Evolutionary conservation across 2,797 vertebrate species (phyloP), one percentile per base, ranked within the genome.

Genomic region (Argentina silus): DNA sequence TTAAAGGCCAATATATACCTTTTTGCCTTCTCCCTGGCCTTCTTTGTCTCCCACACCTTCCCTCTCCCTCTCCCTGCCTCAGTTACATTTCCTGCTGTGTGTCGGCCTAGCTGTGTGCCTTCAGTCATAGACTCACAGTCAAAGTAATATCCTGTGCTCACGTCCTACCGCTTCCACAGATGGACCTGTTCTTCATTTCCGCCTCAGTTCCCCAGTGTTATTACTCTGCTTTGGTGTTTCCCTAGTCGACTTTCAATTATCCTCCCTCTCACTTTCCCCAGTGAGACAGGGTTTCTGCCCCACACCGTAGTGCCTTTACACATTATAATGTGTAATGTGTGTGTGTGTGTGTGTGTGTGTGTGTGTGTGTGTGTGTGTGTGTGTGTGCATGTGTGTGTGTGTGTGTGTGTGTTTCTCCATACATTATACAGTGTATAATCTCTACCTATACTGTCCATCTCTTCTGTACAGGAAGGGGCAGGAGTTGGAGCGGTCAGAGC

Each of bases 401-500:
- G 17, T 61, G 42, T 47, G 6, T 67, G 47, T 51, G 14, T 51
- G 12, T 3, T n/a, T n/a, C n/a, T n/a, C n/a, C n/a, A n/a, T n/a
- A n/a, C n/a, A n/a, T 6, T 15, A n/a, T 17, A 1, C 3, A 42
- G 53, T 67, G 48, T 23, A n/a, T 60, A 76, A 74, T 72, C 62
- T 51, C 17, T 62, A 47, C 69, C 27, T 42, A 7, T 67, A 69
- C 21, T 15, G 14, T n/a, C 15, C 74, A 56, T 71, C 59, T 83
- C 19, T 59, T 76, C 56, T 77, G 73, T 86, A 72, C 81, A 99
- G 98, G 88, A 96, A 95, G 76, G 95, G 95, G n/a, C 95, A 93
- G 85, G 87, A 93, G 80, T 90, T 98, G 82, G 95, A 96, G 85
- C 95, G 94, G 66, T 96, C 92, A 7, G 96, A 98, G 68, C 96